Evolutionary conservation across 2,797 vertebrate species (phyloP).

Genomic region (Siniperca obscura): DNA sequence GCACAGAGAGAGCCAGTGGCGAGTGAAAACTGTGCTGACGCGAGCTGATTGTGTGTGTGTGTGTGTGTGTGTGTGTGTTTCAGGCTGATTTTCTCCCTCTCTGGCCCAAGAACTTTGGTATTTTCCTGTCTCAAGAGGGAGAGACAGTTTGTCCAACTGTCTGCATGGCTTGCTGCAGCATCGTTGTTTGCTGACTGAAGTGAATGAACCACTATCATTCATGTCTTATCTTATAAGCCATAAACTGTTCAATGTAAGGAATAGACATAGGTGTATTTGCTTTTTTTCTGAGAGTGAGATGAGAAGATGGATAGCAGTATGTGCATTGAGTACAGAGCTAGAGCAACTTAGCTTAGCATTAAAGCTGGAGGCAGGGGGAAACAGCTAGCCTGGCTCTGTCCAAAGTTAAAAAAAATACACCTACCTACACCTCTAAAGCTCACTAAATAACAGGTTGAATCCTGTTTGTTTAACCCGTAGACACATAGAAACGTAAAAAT

Average conservation of each 20-base stretch:
- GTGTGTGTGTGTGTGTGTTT: conserved; percentile 37
- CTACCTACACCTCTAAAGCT: conserved; percentile 1
- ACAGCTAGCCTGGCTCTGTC: conserved; percentile 19
- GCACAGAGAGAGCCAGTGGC: conserved; percentile 32
- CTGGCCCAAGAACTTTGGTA: conserved; percentile 50
- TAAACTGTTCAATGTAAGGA: conserved; percentile 1
- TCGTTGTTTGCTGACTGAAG: conserved; percentile 48
- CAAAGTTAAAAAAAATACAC: conserved; percentile 37
- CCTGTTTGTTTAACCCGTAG: not conserved
- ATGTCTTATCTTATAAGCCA: conserved; percentile 19
- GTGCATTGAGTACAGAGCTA: conserved; percentile 35
- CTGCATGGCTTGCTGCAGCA: conserved; percentile 35
- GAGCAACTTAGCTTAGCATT: conserved; percentile 38
- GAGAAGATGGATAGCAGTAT: conserved; percentile 41
- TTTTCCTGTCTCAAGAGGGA: conserved; percentile 55
- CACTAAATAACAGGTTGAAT: conserved; percentile 1
- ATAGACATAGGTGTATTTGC: conserved; percentile 11
- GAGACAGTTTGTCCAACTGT: conserved; percentile 47
- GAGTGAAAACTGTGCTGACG: conserved; percentile 55
- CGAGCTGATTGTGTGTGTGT: conserved; percentile 40
- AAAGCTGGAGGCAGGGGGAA: conserved; percentile 31
- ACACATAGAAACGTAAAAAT: not conserved
- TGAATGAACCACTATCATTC: conserved; percentile 39
- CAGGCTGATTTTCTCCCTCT: conserved; percentile 30
- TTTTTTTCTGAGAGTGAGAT: conserved; percentile 37